Conservation (phyloP, 2,113 vertebrate species). For the Spea multiplicata region DNA sequence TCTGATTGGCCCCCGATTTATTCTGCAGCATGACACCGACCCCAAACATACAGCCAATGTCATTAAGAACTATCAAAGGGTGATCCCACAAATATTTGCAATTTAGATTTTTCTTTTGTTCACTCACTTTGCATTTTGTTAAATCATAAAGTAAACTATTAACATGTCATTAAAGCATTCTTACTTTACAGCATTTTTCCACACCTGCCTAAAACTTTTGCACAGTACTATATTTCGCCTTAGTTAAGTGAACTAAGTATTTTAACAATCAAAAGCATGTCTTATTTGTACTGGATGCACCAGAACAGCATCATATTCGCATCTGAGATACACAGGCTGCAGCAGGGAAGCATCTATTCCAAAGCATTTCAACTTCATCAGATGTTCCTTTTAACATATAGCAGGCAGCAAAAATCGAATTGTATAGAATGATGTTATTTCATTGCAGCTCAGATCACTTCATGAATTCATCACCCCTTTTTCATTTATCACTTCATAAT, state of each 20-base stretch:
- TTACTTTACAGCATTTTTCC: no score
- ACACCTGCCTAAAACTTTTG: no score
- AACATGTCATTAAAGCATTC: no score
- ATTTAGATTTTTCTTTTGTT: no score
- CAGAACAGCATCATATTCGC: slow-evolving; percentile 20
- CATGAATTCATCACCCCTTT: neutral
- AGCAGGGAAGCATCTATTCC: slow-evolving; percentile 21
- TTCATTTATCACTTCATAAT: neutral
- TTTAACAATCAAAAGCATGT: slow-evolving; percentile 22
- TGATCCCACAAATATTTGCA: no score
- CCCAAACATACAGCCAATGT: no score
- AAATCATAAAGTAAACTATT: no score
- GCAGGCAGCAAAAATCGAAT: slow-evolving; percentile 18
- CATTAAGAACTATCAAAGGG: no score
- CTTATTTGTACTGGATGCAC: slow-evolving; percentile 11
- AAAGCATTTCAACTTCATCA: slow-evolving; percentile 30
- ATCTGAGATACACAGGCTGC: slow-evolving; percentile 19
- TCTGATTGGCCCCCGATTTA: no score
- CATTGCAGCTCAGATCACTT: neutral
- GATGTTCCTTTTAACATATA: slow-evolving; percentile 12
- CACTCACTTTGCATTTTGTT: no score
- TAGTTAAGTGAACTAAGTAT: neutral
- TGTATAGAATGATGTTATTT: slow-evolving; percentile 9
- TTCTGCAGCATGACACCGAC: no score
- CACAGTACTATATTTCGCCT: no score